Percentiles rank a stretch among this genome's conserved stretches.
Conservation (phyloP, 2,888 invertebrate species). For the Drosophila melanocephala region DNA sequence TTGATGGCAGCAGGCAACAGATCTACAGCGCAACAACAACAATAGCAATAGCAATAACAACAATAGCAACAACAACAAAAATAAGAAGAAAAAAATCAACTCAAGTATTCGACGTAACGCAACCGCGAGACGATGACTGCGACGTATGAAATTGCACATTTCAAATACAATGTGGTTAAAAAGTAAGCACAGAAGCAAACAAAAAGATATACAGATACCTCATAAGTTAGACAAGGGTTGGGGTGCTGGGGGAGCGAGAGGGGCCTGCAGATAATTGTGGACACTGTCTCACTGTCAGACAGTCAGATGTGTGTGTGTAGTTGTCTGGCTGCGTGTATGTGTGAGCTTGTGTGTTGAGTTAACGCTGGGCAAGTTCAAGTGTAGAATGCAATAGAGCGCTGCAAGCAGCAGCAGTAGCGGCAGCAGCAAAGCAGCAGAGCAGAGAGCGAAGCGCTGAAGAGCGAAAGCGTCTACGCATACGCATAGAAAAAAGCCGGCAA, state of each 20-base stretch:
- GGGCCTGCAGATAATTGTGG: constrained; percentile 57
- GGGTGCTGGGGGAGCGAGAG: not conserved
- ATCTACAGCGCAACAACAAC: constrained; percentile 51
- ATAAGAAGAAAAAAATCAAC: constrained; percentile 14
- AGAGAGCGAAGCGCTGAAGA: constrained; percentile 23
- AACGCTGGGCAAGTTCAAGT: constrained; percentile 78
- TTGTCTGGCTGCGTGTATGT: constrained; percentile 6
- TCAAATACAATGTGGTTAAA: constrained; percentile 80
- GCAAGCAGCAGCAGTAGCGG: constrained; percentile 37
- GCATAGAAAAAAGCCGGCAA: constrained; percentile 80
- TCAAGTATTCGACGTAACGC: constrained; percentile 48
- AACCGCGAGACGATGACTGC: constrained; percentile 20
- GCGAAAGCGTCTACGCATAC: constrained; percentile 70
- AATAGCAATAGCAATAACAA: constrained; percentile 26
- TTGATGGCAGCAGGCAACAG: constrained; percentile 66
- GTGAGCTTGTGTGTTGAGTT: constrained; percentile 55
- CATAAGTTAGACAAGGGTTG: not conserved
- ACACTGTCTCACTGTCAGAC: constrained; percentile 50
- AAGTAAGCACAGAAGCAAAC: constrained; percentile 69
- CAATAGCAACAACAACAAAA: constrained; percentile 13
- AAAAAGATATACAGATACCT: constrained; percentile 47
- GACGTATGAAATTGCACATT: constrained; percentile 79
- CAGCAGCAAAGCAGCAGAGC: constrained; percentile 17
- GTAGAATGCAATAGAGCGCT: constrained; percentile 77
- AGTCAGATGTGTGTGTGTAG: constrained; percentile 7